Base-by-base conservation (phyloP, 2,888 invertebrate genomes). In the Apotomis capreana region DNA sequence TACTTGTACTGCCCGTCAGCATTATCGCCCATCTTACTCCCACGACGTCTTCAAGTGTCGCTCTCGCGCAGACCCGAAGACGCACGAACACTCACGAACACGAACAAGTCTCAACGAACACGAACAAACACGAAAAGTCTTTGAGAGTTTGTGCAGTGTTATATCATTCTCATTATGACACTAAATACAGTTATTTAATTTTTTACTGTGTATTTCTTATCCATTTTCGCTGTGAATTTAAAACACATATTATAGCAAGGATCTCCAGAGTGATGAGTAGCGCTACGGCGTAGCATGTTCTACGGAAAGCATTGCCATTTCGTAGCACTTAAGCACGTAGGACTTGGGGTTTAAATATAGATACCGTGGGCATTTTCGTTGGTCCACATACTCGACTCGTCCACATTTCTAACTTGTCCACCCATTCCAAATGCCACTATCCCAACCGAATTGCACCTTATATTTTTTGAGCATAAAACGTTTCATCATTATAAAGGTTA, bases 1-100 rank as follows among this genome's bases (percentile, higher is more conserved):
- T 87, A 90, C 83, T 84, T 86, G 80, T 78, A 83, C 81, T 83
- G 84, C 83, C 85, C 83, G 81, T 83, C 87, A 87, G 85, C 90
- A 89, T 92, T 89, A 83, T 90, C 88, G 89, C 91, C 91, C 91
- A 93, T 93, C 88, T 92, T 92, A 89, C 87, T 82, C 83, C 87
- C 79, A 80, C 81, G 73, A 74, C 70, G 75, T 64, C 74, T 74
- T 74, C 75, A 74, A 67, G 68, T 68, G 74, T 62, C 26, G 62
- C 70, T 63, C 68, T 15, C 64, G 54, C 55, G 54, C 63, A 8
- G 58, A 37, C 55, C 9, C 15, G 13, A 49, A 4, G 49, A 64
- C 76, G 51, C 72, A 78, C 80, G 78, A 82, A 74, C 79, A 79
- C 75, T 76, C 72, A 70, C 80, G 78, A 78, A 73, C 73, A 74